phyloP scores from a whole-genome alignment of 2,888 invertebrate species.

The Lepidocyrtoides sp. region DNA sequence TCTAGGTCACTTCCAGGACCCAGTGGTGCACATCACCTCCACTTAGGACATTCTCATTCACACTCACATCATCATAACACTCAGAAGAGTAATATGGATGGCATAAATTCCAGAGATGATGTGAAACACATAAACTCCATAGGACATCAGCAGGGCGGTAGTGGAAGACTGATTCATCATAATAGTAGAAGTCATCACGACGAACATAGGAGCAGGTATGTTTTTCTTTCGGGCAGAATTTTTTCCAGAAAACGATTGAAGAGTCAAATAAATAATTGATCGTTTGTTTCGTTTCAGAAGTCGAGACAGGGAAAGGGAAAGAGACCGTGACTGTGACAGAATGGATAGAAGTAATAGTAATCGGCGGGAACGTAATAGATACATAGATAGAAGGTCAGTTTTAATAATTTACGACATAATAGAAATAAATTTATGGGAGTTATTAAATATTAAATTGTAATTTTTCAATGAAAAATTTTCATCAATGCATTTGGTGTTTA shows the following conservation, averaged over 20 bases:
- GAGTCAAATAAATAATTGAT: too few relatives aligned
- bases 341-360: constrained; percentile 62
- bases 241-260: neutral
- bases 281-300: constrained; percentile 41
- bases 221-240: neutral
- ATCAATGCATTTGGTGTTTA: neutral
- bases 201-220: constrained; percentile 77
- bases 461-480: too few relatives aligned
- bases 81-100: constrained; percentile 68
- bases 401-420: neutral
- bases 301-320: constrained; percentile 68
- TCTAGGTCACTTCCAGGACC: constrained; percentile 72
- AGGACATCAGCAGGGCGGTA: constrained; percentile 72
- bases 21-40: constrained; percentile 68
- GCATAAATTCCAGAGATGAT: constrained; percentile 63
- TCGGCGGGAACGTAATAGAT: constrained; percentile 70
- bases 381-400: constrained; percentile 67
- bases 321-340: constrained; percentile 77
- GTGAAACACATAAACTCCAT: constrained; percentile 68
- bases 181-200: constrained; percentile 77
- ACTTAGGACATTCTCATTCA: constrained; percentile 73
- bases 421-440: too few relatives aligned
- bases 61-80: constrained; percentile 66
- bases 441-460: too few relatives aligned
- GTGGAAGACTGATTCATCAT: constrained; percentile 79